Conservation (phyloP, 2,113 vertebrate species). For the Percina caprodes region DNA sequence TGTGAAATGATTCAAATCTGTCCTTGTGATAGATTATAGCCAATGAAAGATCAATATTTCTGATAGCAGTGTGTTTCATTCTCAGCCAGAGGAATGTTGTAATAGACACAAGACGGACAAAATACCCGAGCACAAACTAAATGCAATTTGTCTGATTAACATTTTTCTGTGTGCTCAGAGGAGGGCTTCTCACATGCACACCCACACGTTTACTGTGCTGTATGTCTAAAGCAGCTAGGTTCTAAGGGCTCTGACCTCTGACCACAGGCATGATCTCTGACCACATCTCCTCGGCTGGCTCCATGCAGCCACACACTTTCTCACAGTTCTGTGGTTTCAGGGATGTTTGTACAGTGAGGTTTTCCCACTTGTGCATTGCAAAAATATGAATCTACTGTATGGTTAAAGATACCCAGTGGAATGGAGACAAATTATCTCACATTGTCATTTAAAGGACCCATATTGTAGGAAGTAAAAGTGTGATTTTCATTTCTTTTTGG, state of each 20-base stretch:
- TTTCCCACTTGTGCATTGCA: slow-evolving; percentile 1
- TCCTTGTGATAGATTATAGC: neutral
- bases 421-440: neutral
- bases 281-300: slow-evolving; percentile 5
- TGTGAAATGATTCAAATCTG: slow-evolving; percentile 6
- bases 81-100: slow-evolving; percentile 15
- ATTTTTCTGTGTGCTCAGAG: neutral
- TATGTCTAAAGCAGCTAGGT: slow-evolving; percentile 14
- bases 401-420: neutral
- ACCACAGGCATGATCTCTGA: slow-evolving; percentile 18
- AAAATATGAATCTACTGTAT: neutral
- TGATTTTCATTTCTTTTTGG: too few relatives aligned
- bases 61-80: slow-evolving; percentile 31
- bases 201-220: neutral
- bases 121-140: slow-evolving; percentile 17
- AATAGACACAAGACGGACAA: slow-evolving; percentile 16
- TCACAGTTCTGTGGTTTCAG: slow-evolving; percentile 49
- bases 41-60: slow-evolving; percentile 2
- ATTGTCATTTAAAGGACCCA: too few relatives aligned
- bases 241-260: slow-evolving; percentile 27
- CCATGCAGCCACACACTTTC: slow-evolving; percentile 19
- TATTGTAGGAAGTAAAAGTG: too few relatives aligned
- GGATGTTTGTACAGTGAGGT: neutral
- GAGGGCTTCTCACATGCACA: neutral
- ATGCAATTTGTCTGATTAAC: slow-evolving; percentile 9